Evolutionary conservation across 2,888 invertebrate genomes (phyloP).

Genomic region (Rhagonycha lutea): DNA sequence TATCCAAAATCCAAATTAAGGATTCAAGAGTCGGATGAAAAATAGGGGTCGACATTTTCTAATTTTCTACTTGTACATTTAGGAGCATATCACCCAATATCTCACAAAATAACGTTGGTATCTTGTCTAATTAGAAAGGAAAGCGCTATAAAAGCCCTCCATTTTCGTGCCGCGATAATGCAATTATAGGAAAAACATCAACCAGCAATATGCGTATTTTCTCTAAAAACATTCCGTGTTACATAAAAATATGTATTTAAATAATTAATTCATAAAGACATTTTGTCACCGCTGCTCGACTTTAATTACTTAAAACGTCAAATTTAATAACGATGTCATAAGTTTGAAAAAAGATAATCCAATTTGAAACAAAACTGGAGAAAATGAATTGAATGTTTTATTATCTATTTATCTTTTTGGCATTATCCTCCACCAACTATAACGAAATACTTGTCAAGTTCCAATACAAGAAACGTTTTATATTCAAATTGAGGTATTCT

Average conservation of each 20-base stretch:
- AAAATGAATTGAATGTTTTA: not conserved
- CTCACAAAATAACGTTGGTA: slow-evolving; percentile 1
- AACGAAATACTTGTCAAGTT: slow-evolving; percentile 10
- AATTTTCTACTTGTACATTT: not conserved
- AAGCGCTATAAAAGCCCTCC: slow-evolving; percentile 12
- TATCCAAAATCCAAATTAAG: not conserved
- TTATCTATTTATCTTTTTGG: slow-evolving; percentile 17
- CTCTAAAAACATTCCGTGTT: not conserved
- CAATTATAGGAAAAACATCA: slow-evolving; percentile 22
- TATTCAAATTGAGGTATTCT: slow-evolving; percentile 16
- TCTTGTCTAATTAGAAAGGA: slow-evolving; percentile 13
- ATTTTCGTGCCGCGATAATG: slow-evolving; percentile 10
- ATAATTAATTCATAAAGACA: not conserved
- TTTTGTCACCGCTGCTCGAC: not conserved
- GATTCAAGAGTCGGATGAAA: not conserved
- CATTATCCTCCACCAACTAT: slow-evolving; percentile 1
- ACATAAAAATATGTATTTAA: not conserved
- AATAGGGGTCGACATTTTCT: not conserved
- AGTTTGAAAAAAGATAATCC: not conserved
- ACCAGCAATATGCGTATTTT: slow-evolving; percentile 11
- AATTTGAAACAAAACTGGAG: not conserved
- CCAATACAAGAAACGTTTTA: slow-evolving; percentile 15
- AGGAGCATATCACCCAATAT: not conserved
- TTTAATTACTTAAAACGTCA: not conserved
- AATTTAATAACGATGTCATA: not conserved